Evolutionary conservation across 2,113 vertebrate species (phyloP).

Genomic region (Gnathonemus longibarbis): DNA sequence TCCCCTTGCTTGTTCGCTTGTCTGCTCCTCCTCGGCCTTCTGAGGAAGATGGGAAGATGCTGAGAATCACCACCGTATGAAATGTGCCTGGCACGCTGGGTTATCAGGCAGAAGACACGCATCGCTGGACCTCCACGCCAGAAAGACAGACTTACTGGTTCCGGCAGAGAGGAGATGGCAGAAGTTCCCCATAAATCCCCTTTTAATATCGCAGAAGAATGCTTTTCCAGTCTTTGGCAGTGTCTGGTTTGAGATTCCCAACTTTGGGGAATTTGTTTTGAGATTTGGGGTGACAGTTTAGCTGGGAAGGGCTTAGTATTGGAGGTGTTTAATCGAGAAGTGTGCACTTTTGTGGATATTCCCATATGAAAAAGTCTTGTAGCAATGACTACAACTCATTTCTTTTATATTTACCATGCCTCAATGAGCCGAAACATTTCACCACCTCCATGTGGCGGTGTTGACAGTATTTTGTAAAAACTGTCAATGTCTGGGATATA

Average conservation of each 20-base stretch:
- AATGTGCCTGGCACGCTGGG: background rate
- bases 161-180: background rate
- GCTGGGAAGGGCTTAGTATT: background rate
- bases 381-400: background rate
- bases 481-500: background rate
- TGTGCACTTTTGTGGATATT: background rate
- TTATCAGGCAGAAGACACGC: background rate
- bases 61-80: background rate
- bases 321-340: background rate
- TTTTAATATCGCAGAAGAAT: background rate
- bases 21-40: background rate
- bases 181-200: background rate
- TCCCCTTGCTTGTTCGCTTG: background rate
- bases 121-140: background rate
- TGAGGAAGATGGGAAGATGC: background rate
- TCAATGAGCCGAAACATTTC: background rate
- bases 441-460: background rate
- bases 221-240: background rate
- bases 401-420: background rate
- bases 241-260: background rate
- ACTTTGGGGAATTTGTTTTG: background rate
- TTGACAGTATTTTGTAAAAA: background rate
- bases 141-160: background rate
- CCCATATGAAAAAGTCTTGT: background rate
- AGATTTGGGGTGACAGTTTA: background rate